Evolutionary conservation across 2,113 vertebrate genomes (phyloP).

Genomic region (Rhea americana): DNA sequence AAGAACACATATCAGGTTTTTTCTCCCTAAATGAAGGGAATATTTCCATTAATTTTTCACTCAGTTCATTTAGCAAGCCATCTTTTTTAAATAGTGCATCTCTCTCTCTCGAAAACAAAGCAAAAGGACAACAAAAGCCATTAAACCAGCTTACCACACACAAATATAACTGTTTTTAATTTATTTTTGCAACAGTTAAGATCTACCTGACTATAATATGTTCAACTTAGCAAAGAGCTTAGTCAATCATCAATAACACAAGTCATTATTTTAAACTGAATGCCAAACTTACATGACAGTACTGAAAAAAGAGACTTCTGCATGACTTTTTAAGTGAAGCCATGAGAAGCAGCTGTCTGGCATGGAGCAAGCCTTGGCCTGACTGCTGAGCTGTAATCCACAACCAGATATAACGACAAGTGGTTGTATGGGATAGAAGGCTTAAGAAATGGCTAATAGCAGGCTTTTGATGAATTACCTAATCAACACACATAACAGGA

Average conservation of each 20-base stretch:
- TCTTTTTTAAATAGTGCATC: background rate
- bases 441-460: background rate
- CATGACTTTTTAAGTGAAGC: background rate
- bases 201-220: background rate
- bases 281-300: background rate
- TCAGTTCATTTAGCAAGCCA: background rate
- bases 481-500: background rate
- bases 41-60: background rate
- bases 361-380: background rate
- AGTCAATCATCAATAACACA: rapidly evolving
- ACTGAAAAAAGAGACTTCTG: background rate
- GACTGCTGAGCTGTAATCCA: background rate
- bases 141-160: background rate
- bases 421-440: background rate
- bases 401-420: background rate
- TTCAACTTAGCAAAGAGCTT: background rate
- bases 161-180: background rate
- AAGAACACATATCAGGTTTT: rapidly evolving
- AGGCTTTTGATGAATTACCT: background rate
- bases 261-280: background rate
- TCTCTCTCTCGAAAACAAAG: background rate
- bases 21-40: background rate
- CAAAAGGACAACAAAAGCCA: background rate
- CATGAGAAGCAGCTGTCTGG: background rate
- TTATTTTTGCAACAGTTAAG: background rate